Evolutionary conservation across 2,797 vertebrate genomes (phyloP).

Genomic region (Leontopithecus rosalia): DNA sequence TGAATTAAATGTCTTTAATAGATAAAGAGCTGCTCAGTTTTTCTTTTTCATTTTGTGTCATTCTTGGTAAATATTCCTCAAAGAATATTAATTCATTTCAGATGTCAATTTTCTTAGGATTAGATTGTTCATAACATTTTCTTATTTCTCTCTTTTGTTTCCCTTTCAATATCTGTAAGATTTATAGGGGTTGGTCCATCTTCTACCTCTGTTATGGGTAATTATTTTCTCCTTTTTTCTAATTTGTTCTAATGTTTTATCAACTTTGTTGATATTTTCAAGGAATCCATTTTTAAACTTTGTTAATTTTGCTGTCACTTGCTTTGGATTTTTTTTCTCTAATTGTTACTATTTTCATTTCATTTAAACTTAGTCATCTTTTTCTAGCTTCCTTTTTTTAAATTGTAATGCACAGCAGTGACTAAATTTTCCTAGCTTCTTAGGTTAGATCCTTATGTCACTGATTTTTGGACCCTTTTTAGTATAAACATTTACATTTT

Average conservation of each 20-base stretch:
- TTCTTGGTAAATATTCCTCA: conserved; percentile 9
- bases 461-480: not conserved
- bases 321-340: not conserved
- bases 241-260: not conserved
- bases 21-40: not conserved
- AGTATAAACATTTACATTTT: not conserved
- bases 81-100: not conserved
- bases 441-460: not conserved
- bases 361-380: not conserved
- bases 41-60: not conserved
- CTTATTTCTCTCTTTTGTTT: not conserved
- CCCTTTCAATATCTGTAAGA: not conserved
- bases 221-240: not conserved
- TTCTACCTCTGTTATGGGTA: not conserved
- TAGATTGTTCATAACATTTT: not conserved
- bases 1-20: not conserved
- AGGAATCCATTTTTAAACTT: not conserved
- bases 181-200: not conserved
- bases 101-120: not conserved
- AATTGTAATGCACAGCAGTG: not conserved
- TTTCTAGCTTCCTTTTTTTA: not conserved
- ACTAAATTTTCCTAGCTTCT: not conserved
- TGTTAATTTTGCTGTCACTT: not conserved
- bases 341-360: not conserved
- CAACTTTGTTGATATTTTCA: not conserved